These are phyloP conservation scores for Oligia latruncula DNA, from an alignment of 2,888 invertebrate species.

Conservation along the genomic window DNA sequence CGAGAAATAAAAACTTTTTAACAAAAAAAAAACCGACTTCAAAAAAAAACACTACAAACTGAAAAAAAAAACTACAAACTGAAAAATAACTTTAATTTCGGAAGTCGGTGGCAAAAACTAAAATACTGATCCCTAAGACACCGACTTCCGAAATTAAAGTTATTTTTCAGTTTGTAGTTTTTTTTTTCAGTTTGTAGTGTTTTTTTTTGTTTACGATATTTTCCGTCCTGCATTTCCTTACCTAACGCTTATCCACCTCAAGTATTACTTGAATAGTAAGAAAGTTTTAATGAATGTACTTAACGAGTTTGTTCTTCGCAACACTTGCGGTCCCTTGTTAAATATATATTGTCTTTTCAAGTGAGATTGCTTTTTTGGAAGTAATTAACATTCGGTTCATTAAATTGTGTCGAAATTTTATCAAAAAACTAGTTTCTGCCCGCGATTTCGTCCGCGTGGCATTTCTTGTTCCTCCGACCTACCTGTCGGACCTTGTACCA, in stretches of 20 bases:
- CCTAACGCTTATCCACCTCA: constrained; percentile 27
- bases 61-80: no score
- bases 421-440: not conserved
- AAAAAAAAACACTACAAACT: no score
- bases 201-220: no score
- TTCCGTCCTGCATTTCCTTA: constrained; percentile 22
- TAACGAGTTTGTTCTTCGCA: constrained; percentile 63
- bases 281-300: constrained; percentile 72
- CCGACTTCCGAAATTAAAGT: no score
- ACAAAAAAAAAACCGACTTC: no score
- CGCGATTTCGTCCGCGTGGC: not conserved
- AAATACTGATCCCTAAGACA: no score
- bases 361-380: constrained; percentile 56
- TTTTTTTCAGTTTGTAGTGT: no score
- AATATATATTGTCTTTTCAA: constrained; percentile 54
- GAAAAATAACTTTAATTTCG: no score
- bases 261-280: constrained; percentile 65
- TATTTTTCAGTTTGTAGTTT: no score
- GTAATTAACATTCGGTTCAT: constrained; percentile 48
- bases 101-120: no score
- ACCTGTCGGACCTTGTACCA: not conserved
- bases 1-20: no score
- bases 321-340: constrained; percentile 63
- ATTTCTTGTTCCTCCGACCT: not conserved
- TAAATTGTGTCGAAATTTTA: constrained; percentile 8